Conservation (phyloP, 1,140 invertebrate species). For the Habropoda laboriosa region DNA sequence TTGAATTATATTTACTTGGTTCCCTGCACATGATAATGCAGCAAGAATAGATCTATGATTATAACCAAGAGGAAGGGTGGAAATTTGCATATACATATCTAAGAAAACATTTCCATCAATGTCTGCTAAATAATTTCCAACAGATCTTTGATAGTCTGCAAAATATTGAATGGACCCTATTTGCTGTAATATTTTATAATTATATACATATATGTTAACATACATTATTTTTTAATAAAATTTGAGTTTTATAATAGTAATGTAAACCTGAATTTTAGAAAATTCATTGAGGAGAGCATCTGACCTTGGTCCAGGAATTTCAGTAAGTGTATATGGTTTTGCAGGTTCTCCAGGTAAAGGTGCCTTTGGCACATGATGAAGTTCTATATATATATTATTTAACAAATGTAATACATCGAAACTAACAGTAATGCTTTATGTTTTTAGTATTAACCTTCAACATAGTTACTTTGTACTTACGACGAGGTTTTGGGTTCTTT, state of each 20-base stretch:
- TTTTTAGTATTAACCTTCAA: neutral
- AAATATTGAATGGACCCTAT: constrained; percentile 40
- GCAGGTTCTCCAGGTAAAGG: constrained; percentile 40
- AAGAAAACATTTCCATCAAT: constrained; percentile 47
- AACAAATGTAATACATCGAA: neutral
- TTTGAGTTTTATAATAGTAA: neutral
- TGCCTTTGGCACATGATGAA: constrained; percentile 39
- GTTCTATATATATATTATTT: constrained; percentile 8
- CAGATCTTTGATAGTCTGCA: constrained; percentile 37
- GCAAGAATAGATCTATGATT: constrained; percentile 28
- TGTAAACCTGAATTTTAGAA: constrained; percentile 45
- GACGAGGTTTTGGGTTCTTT: neutral
- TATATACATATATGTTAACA: neutral
- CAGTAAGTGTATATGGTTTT: constrained; percentile 38
- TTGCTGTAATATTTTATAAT: constrained; percentile 34
- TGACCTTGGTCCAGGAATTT: constrained; percentile 43
- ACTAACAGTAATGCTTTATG: neutral
- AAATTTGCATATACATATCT: constrained; percentile 41
- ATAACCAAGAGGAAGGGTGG: constrained; percentile 26
- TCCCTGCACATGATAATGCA: constrained; percentile 17
- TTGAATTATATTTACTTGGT: constrained; percentile 21
- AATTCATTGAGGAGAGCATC: constrained; percentile 26
- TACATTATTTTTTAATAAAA: neutral
- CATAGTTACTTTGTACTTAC: constrained; percentile 41
- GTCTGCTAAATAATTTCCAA: constrained; percentile 47